Evolutionary conservation across 92 coral and sea anemone species (phyloP).

Genomic region (Zoanthus sansibaricus): DNA sequence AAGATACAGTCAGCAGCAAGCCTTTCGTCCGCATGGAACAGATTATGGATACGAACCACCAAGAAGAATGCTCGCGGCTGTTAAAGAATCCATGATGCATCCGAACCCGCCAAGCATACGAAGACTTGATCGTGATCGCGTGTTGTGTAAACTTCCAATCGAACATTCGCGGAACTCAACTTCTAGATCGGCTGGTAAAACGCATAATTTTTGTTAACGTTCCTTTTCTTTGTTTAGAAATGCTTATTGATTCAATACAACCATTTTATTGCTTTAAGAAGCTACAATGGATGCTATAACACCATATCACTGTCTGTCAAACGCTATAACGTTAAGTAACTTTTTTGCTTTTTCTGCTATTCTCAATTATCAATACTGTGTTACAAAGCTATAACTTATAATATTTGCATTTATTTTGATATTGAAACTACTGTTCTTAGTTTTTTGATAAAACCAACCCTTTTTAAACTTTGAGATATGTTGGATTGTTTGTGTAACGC

Average conservation of each 20-base stretch:
- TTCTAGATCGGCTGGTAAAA: constrained; percentile 92
- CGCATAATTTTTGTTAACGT: neutral
- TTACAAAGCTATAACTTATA: too few species aligned
- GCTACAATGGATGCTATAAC: too few species aligned
- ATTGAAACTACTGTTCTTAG: too few species aligned
- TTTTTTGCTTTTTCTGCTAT: too few species aligned
- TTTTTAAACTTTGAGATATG: too few species aligned
- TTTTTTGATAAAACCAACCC: too few species aligned
- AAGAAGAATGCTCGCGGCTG: constrained; percentile 95
- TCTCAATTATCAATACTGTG: too few species aligned
- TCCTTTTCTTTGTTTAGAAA: neutral
- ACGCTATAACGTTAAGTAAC: too few species aligned
- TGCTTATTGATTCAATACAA: neutral
- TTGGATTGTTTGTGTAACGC: too few species aligned
- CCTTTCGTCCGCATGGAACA: constrained; percentile 92
- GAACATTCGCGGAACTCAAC: constrained; percentile 97
- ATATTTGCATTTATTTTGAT: too few species aligned
- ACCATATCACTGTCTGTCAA: too few species aligned
- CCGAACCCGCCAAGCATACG: constrained; percentile 96
- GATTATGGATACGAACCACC: constrained; percentile 89
- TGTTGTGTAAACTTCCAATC: constrained; percentile 88
- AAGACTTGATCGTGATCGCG: constrained; percentile 85
- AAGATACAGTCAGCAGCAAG: constrained; percentile 76
- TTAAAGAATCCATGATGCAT: constrained; percentile 94
- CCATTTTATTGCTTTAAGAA: neutral